Percentiles rank a stretch among this genome's conserved stretches.
These are phyloP conservation scores for Heterodera carotae DNA, from an alignment of 1,140 invertebrate genomes.

Conservation along the genomic window DNA sequence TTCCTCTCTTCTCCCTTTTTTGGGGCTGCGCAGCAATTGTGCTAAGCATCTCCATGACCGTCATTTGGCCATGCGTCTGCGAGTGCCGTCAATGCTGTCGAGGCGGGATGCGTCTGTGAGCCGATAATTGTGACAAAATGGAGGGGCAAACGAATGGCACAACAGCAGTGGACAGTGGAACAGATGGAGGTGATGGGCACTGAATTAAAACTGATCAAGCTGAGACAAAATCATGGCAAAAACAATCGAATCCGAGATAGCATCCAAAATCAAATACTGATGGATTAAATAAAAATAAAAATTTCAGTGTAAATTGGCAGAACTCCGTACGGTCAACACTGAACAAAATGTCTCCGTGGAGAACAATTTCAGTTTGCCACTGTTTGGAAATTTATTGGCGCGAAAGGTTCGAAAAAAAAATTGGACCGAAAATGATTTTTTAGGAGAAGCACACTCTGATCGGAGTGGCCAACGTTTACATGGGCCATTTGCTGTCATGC, in stretches of 20 bases:
- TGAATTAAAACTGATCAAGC: too few relatives aligned
- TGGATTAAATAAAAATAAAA: too few relatives aligned
- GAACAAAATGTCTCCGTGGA: background rate
- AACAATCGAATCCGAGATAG: too few relatives aligned
- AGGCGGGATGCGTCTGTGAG: conserved; percentile 88
- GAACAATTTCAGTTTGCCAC: background rate
- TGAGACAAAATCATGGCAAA: too few relatives aligned
- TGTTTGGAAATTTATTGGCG: conserved; percentile 5
- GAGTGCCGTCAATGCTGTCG: too few relatives aligned
- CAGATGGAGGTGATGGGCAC: conserved; percentile 84
- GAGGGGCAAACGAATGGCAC: conserved; percentile 66
- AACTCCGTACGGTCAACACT: background rate
- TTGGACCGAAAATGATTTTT: background rate
- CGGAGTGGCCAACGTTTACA: conserved; percentile 92
- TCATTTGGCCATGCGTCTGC: too few relatives aligned
- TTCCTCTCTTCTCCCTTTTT: too few relatives aligned
- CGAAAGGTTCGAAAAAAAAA: conserved; percentile 14
- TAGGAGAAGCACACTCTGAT: conserved; percentile 63
- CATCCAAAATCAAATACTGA: too few relatives aligned
- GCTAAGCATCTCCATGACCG: too few relatives aligned
- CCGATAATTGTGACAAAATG: conserved; percentile 94
- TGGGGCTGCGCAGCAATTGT: too few relatives aligned
- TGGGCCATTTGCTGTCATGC: conserved; percentile 85
- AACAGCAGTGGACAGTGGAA: conserved; percentile 95
- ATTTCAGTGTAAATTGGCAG: conserved; percentile 26